A percentile compares a stretch with the other conserved stretches of the same genome.
These are phyloP conservation scores for Drosophila paramelanica DNA, from an alignment of 2,888 invertebrate genomes.

Conservation along the genomic window DNA sequence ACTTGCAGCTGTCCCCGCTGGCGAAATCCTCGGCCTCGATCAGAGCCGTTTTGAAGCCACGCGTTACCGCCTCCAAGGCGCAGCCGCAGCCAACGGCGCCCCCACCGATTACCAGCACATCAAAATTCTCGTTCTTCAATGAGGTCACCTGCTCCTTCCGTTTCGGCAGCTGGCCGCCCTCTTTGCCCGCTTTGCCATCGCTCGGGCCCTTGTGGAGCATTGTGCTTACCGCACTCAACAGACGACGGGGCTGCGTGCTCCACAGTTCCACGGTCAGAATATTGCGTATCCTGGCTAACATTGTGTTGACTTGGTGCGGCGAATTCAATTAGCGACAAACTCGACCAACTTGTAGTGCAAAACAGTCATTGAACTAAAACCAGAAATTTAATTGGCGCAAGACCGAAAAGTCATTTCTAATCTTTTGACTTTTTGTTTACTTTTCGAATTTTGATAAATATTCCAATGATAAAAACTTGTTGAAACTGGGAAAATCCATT, in stretches of 20 bases:
- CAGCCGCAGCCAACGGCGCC: constrained; percentile 99
- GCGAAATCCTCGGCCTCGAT: constrained; percentile 98
- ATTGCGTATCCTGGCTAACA: constrained; percentile 19
- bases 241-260: neutral
- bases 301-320: neutral
- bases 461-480: neutral
- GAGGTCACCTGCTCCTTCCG: constrained; percentile 91
- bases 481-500: no score
- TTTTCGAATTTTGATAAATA: neutral
- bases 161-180: constrained; percentile 87
- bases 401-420: neutral
- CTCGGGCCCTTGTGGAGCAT: neutral
- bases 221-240: neutral
- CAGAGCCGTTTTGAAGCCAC: constrained; percentile 97
- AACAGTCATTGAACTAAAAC: constrained; percentile 15
- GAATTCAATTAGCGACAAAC: neutral
- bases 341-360: neutral
- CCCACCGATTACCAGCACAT: constrained; percentile 97
- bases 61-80: constrained; percentile 95
- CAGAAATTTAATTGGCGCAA: constrained; percentile 6
- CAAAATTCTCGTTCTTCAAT: constrained; percentile 92
- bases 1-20: constrained; percentile 96
- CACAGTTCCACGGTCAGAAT: neutral
- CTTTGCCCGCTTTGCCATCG: neutral
- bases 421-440: neutral